phyloP scores from a whole-genome alignment of 53 echinoderm and acorn worm genomes.

The Hippasteria phrygiana region DNA sequence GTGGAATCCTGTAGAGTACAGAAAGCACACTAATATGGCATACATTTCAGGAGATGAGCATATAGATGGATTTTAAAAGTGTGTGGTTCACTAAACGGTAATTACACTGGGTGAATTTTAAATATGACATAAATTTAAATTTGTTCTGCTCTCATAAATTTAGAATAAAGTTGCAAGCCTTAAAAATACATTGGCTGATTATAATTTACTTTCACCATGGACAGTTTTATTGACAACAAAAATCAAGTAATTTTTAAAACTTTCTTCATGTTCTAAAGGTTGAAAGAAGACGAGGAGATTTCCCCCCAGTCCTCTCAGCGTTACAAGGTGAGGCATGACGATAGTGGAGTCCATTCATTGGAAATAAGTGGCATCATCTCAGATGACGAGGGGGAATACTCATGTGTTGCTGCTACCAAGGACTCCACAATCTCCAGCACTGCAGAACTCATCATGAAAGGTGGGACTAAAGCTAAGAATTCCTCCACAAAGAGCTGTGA shows the following conservation, averaged over 20 bases:
- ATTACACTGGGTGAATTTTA: too few relatives aligned
- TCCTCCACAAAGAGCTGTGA: too few relatives aligned
- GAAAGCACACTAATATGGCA: too few relatives aligned
- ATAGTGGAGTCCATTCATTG: conserved; percentile 75
- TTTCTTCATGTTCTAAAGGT: conserved; percentile 15
- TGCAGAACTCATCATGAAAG: conserved; percentile 67
- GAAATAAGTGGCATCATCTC: conserved; percentile 71
- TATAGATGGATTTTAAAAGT: too few relatives aligned
- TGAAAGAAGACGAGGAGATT: conserved; percentile 67
- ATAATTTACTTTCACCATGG: too few relatives aligned
- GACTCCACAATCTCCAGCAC: conserved; percentile 8
- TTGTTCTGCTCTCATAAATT: too few relatives aligned
- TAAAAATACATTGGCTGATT: too few relatives aligned
- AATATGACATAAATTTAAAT: too few relatives aligned
- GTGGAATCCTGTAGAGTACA: too few relatives aligned
- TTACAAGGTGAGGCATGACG: conserved; percentile 75
- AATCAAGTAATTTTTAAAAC: background rate
- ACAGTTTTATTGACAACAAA: background rate
- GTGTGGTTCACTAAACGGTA: too few relatives aligned
- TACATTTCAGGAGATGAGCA: too few relatives aligned
- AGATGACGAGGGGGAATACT: conserved; percentile 69
- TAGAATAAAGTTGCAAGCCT: too few relatives aligned
- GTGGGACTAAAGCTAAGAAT: conserved; percentile 8
- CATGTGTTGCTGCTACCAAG: conserved; percentile 36
- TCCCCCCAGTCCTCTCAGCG: conserved; percentile 58